phyloP scores from a whole-genome alignment of 2,888 invertebrate genomes.

The Eumerus sabulonum region DNA sequence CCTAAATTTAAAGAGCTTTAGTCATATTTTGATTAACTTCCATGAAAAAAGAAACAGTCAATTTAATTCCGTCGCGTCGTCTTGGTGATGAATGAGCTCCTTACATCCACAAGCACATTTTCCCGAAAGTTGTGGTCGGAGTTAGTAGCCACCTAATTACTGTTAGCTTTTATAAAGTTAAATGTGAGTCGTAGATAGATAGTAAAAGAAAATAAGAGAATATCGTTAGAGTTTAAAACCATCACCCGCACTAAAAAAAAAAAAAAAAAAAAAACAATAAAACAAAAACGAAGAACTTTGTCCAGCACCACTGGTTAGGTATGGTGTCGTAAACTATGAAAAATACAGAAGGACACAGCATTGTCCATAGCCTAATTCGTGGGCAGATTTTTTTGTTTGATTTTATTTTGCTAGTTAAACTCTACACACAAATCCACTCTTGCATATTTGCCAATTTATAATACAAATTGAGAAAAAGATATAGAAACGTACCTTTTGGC shows the following conservation, averaged over 20 bases:
- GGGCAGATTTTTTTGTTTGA: conserved; percentile 5
- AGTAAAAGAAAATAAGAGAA: not conserved
- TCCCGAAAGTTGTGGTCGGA: conserved; percentile 8
- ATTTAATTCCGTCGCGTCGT: not conserved
- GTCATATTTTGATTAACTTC: conserved; percentile 19
- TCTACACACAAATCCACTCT: conserved; percentile 27
- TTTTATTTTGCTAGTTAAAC: conserved; percentile 34
- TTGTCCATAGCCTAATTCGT: conserved; percentile 25
- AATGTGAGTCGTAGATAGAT: conserved; percentile 22
- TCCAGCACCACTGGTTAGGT: conserved; percentile 56
- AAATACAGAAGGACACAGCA: conserved; percentile 31
- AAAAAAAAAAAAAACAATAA: too few species aligned
- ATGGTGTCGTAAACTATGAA: conserved; percentile 48
- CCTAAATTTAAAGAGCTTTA: too few species aligned
- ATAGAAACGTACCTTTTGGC: conserved; percentile 83
- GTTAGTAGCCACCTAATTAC: conserved; percentile 28
- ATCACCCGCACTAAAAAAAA: conserved; percentile 17
- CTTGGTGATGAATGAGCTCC: conserved; percentile 32
- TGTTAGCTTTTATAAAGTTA: conserved; percentile 46
- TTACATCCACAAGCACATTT: conserved; percentile 4
- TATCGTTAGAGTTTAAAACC: conserved; percentile 18
- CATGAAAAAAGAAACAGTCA: conserved; percentile 7
- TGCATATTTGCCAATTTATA: too few species aligned
- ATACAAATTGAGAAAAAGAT: not conserved
- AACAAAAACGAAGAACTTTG: not conserved